Conservation (phyloP, 1,140 invertebrate species). For the Cyclina sinensis region DNA sequence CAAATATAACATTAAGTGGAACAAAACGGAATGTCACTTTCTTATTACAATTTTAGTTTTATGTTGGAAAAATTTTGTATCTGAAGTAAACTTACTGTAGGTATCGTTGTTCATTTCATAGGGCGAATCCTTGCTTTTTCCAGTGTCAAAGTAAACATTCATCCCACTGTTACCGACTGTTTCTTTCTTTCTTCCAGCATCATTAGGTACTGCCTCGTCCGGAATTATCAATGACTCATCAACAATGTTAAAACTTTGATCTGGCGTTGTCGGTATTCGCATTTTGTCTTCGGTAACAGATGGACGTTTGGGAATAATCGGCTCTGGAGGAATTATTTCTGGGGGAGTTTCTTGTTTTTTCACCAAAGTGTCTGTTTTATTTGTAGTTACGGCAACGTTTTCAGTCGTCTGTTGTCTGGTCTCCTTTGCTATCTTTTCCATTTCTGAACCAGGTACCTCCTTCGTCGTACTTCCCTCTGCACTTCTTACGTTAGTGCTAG, state of each 20-base stretch:
- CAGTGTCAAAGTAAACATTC: constrained; percentile 56
- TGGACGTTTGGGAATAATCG: neutral
- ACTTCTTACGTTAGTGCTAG: neutral
- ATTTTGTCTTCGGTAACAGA: neutral
- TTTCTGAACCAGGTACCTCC: too few relatives aligned
- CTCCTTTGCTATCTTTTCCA: too few relatives aligned
- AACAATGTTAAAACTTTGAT: neutral
- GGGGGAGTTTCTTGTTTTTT: too few relatives aligned
- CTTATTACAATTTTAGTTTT: too few relatives aligned
- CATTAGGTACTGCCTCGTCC: neutral
- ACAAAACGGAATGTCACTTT: too few relatives aligned
- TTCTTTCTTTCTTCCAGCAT: neutral
- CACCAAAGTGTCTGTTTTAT: neutral
- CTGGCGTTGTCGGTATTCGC: neutral
- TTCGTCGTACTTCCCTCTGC: neutral
- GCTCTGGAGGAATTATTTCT: neutral
- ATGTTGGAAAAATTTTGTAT: too few relatives aligned
- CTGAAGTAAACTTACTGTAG: constrained; percentile 66
- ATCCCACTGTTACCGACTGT: constrained; percentile 1
- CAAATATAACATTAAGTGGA: too few relatives aligned
- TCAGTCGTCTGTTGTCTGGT: too few relatives aligned
- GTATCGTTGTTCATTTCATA: constrained; percentile 46
- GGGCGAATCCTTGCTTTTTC: neutral
- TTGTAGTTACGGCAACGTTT: neutral
- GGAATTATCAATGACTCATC: neutral